Evolutionary conservation across 2,888 invertebrate genomes (phyloP), one percentile per base, ranked within the genome.

Genomic region (Ochropacha duplaris): DNA sequence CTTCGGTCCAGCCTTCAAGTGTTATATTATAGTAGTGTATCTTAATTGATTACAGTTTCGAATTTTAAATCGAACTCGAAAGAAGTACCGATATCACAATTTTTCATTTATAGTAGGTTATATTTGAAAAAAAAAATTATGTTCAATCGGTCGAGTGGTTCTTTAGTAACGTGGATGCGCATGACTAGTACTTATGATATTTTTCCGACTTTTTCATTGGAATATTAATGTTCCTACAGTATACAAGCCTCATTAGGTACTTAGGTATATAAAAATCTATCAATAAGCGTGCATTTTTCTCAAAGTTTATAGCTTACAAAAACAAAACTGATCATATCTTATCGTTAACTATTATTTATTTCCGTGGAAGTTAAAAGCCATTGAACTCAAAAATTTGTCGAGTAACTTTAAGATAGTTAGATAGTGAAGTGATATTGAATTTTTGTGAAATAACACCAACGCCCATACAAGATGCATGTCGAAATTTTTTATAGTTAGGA

Each of bases 111-210:
- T 51, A 26, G 51, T 16, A 16, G 16, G 28, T 28, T 28, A 26
- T 16, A 16, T 31, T 16, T 19, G 26, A 51, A 51, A 51, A 16
- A 26, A 28, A 28, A n/a, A n/a, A n/a, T n/a, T n/a, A n/a, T 3
- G 16, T 28, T 6, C 51, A 9, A 51, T 26, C 51, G 51, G 51
- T 51, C 51, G 28, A 51, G 26, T 51, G 51, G 26, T 16, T 44
- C 51, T 4, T 11, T 22, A 16, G 51, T 26, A 26, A 16, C 22
- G n/a, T 28, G 26, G 51, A 51, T 26, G 51, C 51, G 51, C 51
- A 51, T 51, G 51, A 51, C 9, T 51, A 51, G 28, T 28, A 51
- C 28, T 26, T 51, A 51, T 28, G 28, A 51, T 28, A 51, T 51
- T 51, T 50, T 51, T 28, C 51, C 26, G 11, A 26, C 28, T 51